Evolutionary conservation across 2,797 vertebrate genomes (phyloP).

Genomic region (Pangasius mekongensis): DNA sequence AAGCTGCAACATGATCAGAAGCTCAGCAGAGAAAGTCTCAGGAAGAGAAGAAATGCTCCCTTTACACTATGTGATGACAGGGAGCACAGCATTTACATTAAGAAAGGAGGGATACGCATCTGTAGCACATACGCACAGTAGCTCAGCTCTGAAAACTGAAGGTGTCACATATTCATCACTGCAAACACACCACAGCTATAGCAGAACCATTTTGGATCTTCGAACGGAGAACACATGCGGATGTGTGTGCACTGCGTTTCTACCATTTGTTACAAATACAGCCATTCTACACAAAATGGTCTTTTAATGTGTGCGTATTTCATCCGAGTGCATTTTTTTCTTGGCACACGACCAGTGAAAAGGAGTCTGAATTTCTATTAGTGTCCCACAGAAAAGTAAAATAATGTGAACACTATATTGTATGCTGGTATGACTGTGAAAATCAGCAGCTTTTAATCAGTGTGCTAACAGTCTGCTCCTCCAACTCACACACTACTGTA

Average conservation of each 20-base stretch:
- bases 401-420: not conserved
- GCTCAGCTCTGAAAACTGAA: constrained; percentile 15
- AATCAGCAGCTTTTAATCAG: not conserved
- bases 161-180: constrained; percentile 46
- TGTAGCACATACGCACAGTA: not conserved
- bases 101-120: constrained; percentile 10
- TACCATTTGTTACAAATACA: not conserved
- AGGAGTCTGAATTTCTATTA: not conserved
- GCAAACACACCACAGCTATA: constrained; percentile 18
- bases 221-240: not conserved
- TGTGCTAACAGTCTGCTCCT: not conserved
- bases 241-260: not conserved
- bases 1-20: not conserved
- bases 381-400: not conserved
- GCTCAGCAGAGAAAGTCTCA: not conserved
- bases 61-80: not conserved
- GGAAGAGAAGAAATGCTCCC: not conserved
- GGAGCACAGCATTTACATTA: not conserved
- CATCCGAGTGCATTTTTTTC: not conserved
- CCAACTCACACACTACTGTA: not conserved
- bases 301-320: constrained; percentile 6
- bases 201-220: not conserved
- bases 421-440: not conserved
- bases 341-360: not conserved
- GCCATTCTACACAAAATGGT: not conserved